Evolutionary conservation across 2,113 vertebrate species (phyloP).

Genomic region (Enhydra lutris): DNA sequence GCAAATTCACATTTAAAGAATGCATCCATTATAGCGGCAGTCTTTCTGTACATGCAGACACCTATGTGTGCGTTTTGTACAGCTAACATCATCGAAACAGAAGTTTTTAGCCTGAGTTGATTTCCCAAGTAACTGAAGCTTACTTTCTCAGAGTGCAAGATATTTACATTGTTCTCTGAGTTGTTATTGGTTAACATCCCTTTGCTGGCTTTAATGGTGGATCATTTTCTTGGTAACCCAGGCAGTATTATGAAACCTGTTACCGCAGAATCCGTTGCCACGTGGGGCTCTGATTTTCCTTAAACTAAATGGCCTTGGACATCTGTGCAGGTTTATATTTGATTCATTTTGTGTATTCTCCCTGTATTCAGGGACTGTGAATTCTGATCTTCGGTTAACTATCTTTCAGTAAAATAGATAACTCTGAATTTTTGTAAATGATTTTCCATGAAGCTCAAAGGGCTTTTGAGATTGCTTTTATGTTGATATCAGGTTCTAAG

Average conservation of each 20-base stretch:
- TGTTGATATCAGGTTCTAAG: not conserved
- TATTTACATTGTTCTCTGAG: not conserved
- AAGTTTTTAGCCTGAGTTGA: not conserved
- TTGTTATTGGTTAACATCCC: not conserved
- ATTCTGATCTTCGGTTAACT: not conserved
- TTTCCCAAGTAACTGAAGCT: not conserved
- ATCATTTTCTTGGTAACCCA: conserved; percentile 8
- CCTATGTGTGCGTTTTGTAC: rapidly evolving
- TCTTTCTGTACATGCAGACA: rapidly evolving
- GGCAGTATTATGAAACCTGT: not conserved
- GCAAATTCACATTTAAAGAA: not conserved
- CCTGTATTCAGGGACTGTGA: not conserved
- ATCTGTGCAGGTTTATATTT: not conserved
- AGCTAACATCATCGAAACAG: not conserved
- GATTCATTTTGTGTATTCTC: not conserved
- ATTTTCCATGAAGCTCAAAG: not conserved
- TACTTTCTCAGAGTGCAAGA: not conserved
- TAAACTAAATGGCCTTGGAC: not conserved
- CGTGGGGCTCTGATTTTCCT: not conserved
- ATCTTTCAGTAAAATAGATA: not conserved
- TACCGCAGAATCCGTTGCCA: not conserved
- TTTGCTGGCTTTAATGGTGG: not conserved
- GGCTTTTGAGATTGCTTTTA: not conserved
- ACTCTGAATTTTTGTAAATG: not conserved
- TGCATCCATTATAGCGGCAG: not conserved